Base-by-base conservation (phyloP, 2,113 vertebrate genomes). In the Cheilinus undulatus region DNA sequence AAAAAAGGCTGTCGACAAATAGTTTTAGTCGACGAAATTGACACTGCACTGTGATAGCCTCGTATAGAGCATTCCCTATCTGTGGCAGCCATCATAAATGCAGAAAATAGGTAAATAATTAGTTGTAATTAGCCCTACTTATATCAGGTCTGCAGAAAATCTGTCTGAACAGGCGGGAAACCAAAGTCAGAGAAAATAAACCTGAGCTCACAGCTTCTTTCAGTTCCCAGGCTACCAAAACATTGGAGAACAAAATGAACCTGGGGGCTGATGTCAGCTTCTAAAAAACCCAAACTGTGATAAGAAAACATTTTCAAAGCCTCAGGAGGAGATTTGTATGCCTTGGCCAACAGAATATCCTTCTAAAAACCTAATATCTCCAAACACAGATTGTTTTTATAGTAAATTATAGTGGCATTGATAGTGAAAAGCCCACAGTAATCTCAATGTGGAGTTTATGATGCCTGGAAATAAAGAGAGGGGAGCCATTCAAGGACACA, bases 401-500 rank as follows among this genome's bases (percentile, higher is more conserved):
- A 19, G 50, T 42, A 46, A 58, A 59, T 43, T 17, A 64, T 22
- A 58, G 19, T 30, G n/a, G 19, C 23, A 42, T 42, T 32, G 17
- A 24, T 19, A 7, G 15, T 23, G 20, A 12, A 7, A 0, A 15
- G 51, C 11, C 14, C n/a, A 38, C 11, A 34, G 22, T 28, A 23
- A 5, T 32, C 42, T 8, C 10, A 19, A 19, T 43, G 20, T 45
- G 7, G 4, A 9, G 15, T 45, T 45, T 19, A 27, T 34, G 60
- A 34, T 42, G 48, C 62, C 20, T 4, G 53, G 7, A 42, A 65
- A 53, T 17, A 10, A 34, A 54, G 38, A 54, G 56, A 70, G 26
- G 7, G 28, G 32, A 72, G 53, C 22, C 53, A 53, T 28, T 67
- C 40, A 60, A 78, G 74, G 80, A 63, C 75, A 15, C 49, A 69